Conservation (phyloP, 2,113 vertebrate genomes). For the Bolborhynchus lineola region DNA sequence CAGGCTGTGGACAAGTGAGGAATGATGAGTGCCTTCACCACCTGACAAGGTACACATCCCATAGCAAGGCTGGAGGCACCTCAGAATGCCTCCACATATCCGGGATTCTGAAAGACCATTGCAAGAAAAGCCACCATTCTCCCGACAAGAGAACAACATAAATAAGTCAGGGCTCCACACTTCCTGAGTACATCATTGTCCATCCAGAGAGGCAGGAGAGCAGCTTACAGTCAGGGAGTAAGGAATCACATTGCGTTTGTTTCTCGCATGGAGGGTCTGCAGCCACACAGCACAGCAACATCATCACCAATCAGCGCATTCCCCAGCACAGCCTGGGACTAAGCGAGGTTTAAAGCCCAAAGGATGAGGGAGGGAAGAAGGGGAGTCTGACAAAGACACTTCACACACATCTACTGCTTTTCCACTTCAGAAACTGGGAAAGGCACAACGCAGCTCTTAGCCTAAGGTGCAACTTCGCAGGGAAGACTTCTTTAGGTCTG, state of each 20-base stretch:
- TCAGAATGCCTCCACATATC: not conserved
- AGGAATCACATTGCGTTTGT: not conserved
- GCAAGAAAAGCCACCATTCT: not conserved
- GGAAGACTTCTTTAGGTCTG: rapidly evolving
- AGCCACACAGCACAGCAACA: rapidly evolving
- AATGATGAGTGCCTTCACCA: not conserved
- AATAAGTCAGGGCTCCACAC: not conserved
- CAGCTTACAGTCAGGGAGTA: not conserved
- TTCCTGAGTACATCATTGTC: not conserved
- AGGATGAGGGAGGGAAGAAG: not conserved
- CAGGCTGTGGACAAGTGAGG: not conserved
- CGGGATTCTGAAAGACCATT: not conserved
- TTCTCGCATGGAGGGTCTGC: not conserved
- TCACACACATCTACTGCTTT: not conserved
- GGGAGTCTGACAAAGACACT: rapidly evolving
- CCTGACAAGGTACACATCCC: not conserved
- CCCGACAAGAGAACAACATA: not conserved
- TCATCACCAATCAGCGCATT: rapidly evolving
- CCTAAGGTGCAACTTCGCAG: rapidly evolving
- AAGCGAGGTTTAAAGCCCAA: rapidly evolving
- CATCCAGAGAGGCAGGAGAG: not conserved
- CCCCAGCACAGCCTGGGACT: rapidly evolving
- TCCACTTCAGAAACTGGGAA: rapidly evolving
- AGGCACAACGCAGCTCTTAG: rapidly evolving
- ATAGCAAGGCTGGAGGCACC: not conserved